Evolutionary conservation across 2,888 invertebrate genomes (phyloP), one percentile per base, ranked within the genome.

Genomic region (Abrostola triplasia): DNA sequence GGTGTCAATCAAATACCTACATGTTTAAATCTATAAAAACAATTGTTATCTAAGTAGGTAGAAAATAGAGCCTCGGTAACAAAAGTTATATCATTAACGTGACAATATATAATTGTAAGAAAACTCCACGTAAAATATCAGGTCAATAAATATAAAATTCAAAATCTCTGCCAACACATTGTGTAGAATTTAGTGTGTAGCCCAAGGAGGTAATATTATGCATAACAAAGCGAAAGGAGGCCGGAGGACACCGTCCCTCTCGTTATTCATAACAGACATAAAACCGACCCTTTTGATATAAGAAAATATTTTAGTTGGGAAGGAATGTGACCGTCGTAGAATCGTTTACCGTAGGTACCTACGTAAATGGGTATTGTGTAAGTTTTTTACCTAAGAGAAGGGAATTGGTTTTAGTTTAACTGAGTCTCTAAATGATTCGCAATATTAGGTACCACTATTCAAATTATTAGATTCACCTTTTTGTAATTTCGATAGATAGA

Each of bases 261-360:
- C 66, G 74, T 81, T 91, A 90, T 91, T 90, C 91, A 91, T 91
- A 90, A 86, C 85, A 71, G 79, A 81, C 85, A 86, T 88, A 88
- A 89, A 89, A 84, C 78, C 76, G 75, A 77, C 80, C 73, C 76
- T 80, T 77, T 72, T 78, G 79, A 82, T 84, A 82, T 85, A 78
- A 83, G 84, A 83, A 84, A 82, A 84, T 79, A 80, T 87, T 84
- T 77, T 82, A 82, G 78, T 71, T 76, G 70, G 8, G 11, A 76
- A 80, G 65, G 49, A 59, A 56, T 64, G 55, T 38, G 48, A 53
- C 57, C 49, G 52, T 8, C 62, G 49, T 64, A 67, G 64, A 50
- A 56, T 4, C 24, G 24, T 24, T 24, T 24, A 24, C 24, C 24
- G 4, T 24, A 24, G 24, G 24, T 24, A 24, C 59, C 58, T 49